Conservation (phyloP, 2,888 invertebrate genomes). For the Atherix ibis region DNA sequence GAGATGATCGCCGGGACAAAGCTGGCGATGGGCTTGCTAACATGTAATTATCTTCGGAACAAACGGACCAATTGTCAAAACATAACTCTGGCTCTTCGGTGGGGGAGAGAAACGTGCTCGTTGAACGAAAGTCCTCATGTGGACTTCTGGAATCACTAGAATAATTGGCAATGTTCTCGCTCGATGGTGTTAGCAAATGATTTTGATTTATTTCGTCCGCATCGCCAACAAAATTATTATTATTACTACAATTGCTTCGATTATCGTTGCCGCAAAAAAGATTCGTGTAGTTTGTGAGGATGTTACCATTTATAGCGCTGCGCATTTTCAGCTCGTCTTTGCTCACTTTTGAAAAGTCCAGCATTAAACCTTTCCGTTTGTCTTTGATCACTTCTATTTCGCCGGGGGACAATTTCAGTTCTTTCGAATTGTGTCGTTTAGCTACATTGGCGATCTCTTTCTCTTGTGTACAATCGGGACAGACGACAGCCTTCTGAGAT, state of each 20-base stretch:
- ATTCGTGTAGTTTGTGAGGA: conserved; percentile 24
- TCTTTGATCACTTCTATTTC: conserved; percentile 30
- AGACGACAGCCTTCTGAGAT: neutral
- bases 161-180: conserved; percentile 29
- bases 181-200: conserved; percentile 24
- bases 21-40: conserved; percentile 20
- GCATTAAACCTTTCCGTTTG: conserved; percentile 39
- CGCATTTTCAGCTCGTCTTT: conserved; percentile 19
- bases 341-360: conserved; percentile 43
- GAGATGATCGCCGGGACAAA: conserved; percentile 34
- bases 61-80: conserved; percentile 51
- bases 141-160: conserved; percentile 31
- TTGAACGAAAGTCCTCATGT: conserved; percentile 32
- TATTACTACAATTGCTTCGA: too few species aligned
- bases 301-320: conserved; percentile 22
- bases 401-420: conserved; percentile 28
- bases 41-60: conserved; percentile 39
- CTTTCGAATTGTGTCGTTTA: conserved; percentile 19
- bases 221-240: conserved; percentile 7
- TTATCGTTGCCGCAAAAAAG: conserved; percentile 20
- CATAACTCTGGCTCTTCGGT: conserved; percentile 39
- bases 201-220: conserved; percentile 27
- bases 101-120: conserved; percentile 39
- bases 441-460: conserved; percentile 8
- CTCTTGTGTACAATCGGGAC: conserved; percentile 15